phyloP scores from a whole-genome alignment of 2,888 invertebrate species.

The Chymomyza amoena region DNA sequence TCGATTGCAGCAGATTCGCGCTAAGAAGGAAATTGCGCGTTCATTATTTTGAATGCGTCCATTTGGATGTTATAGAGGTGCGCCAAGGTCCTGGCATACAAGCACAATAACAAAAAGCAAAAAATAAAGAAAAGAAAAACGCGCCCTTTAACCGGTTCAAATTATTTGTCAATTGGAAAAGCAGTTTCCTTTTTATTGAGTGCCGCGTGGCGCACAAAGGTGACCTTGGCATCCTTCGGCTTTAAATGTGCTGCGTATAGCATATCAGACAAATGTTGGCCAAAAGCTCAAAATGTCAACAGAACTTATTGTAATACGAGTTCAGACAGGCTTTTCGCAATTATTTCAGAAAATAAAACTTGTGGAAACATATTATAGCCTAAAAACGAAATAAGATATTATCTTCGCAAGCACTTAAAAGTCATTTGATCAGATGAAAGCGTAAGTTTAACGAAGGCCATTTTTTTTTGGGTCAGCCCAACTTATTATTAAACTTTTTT shows the following conservation, averaged over 20 bases:
- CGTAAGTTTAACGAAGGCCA: not conserved
- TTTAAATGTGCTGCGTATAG: not conserved
- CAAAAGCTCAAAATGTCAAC: not conserved
- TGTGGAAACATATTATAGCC: not conserved
- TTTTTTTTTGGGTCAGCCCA: not conserved
- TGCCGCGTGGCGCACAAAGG: not conserved
- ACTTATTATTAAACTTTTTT: not conserved
- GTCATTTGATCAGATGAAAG: not conserved
- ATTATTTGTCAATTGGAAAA: not conserved
- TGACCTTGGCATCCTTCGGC: not conserved
- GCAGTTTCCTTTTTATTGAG: not conserved
- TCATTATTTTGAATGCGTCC: conserved; percentile 31
- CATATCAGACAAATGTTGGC: not conserved
- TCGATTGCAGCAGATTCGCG: not conserved
- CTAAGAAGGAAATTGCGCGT: conserved; percentile 28
- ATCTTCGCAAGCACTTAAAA: not conserved
- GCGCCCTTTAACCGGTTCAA: not conserved
- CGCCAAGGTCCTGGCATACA: not conserved
- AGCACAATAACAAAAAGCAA: not conserved
- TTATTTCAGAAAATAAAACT: not conserved
- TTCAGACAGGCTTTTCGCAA: not conserved
- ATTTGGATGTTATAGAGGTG: not conserved
- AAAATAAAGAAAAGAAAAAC: no score
- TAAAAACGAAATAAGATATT: not conserved
- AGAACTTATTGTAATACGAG: not conserved